A percentile compares a stretch with the other conserved stretches of the same genome.
phyloP scores from a whole-genome alignment of 2,888 invertebrate species.

The Petrophora chlorosata region DNA sequence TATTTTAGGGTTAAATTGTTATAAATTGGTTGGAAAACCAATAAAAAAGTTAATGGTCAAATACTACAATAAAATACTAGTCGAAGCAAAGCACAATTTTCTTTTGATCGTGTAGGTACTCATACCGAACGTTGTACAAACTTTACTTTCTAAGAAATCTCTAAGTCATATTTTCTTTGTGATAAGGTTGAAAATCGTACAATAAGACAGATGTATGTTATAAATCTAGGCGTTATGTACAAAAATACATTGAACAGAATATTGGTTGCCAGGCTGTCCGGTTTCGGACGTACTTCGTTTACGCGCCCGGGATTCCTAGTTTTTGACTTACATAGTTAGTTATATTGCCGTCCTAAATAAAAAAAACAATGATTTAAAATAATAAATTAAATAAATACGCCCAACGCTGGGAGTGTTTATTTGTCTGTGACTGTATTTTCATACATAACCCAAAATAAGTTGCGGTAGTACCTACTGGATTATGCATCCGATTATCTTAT shows the following conservation, averaged over 20 bases:
- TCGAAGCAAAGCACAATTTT: conserved; percentile 13
- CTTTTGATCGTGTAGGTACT: conserved; percentile 10
- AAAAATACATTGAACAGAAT: conserved; percentile 46
- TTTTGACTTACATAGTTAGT: conserved; percentile 27
- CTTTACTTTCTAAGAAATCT: neutral
- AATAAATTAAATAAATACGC: no score
- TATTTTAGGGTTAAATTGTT: no score
- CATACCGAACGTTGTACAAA: neutral
- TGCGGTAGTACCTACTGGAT: no score
- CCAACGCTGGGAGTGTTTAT: no score
- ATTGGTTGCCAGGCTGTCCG: conserved; percentile 41
- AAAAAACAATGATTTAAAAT: no score
- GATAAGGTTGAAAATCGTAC: conserved; percentile 33
- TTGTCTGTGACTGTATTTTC: no score
- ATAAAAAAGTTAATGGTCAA: no score
- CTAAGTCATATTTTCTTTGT: conserved; percentile 21
- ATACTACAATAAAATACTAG: no score
- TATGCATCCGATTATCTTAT: no score
- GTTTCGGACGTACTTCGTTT: conserved; percentile 30
- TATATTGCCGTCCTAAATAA: no score
- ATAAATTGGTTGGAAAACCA: no score
- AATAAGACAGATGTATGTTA: conserved; percentile 30
- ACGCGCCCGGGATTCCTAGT: conserved; percentile 25
- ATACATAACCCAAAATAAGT: no score
- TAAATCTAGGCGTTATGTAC: conserved; percentile 43